Conservation (phyloP, 2,113 vertebrate species). For the Cariama cristata region DNA sequence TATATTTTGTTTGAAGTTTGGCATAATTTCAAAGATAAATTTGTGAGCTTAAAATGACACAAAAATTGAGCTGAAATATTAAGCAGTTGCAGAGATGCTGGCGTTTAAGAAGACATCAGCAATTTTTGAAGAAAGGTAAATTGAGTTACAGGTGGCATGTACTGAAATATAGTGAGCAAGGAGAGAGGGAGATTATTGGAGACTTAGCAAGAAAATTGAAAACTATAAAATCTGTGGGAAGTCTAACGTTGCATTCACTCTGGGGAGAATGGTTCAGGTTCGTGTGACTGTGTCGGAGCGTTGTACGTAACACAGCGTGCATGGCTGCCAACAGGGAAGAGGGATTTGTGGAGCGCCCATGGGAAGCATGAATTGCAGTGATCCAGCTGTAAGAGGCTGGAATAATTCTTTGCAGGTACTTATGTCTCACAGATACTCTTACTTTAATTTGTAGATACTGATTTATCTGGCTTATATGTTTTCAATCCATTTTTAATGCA, state of each 20-base stretch:
- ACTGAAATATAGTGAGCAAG: conserved; percentile 4
- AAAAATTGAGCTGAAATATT: background rate
- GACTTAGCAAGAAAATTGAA: background rate
- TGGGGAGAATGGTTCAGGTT: background rate
- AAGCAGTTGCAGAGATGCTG: background rate
- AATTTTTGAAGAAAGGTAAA: background rate
- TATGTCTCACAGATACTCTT: background rate
- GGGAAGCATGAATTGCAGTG: background rate
- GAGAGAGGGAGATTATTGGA: background rate
- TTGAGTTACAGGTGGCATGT: conserved; percentile 1
- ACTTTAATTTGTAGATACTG: background rate
- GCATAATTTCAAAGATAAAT: background rate
- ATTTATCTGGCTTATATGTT: background rate
- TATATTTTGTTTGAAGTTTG: background rate
- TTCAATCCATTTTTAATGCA: background rate
- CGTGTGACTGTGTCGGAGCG: background rate
- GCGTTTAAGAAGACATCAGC: background rate
- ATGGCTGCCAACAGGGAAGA: background rate
- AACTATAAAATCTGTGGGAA: background rate
- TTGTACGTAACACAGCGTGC: background rate
- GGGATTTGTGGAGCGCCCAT: background rate
- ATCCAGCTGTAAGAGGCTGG: background rate
- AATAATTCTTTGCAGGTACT: background rate
- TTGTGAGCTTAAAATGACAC: background rate
- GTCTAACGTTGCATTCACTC: background rate